These are phyloP conservation scores for Atherinosoma microstoma DNA, from an alignment of 2,797 vertebrate species.

Conservation along the genomic window DNA sequence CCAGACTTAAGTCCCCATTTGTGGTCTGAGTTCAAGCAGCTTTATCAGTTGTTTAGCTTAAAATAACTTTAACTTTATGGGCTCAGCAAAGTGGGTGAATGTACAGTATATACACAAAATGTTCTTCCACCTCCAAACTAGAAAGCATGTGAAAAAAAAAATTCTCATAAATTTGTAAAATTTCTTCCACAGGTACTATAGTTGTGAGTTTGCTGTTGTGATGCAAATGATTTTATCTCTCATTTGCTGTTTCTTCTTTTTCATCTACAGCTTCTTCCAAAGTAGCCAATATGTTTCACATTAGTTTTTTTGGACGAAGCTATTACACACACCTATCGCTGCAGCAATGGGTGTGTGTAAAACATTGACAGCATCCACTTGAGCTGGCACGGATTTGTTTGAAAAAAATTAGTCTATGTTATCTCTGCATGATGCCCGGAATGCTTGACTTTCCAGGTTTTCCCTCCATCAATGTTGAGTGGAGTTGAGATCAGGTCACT, in stretches of 20 bases:
- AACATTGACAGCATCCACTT: not conserved
- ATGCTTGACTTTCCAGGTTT: not conserved
- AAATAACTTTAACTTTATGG: constrained; percentile 1
- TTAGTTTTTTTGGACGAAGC: no score
- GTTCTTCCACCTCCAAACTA: not conserved
- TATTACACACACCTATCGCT: no score
- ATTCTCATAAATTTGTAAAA: not conserved
- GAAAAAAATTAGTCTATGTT: not conserved
- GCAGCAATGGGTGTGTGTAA: no score
- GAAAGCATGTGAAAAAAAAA: not conserved
- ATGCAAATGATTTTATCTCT: not conserved
- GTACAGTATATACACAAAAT: not conserved
- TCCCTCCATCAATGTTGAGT: not conserved
- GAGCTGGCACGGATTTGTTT: not conserved
- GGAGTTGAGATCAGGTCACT: not conserved
- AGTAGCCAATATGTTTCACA: no score
- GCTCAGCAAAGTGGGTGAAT: not conserved
- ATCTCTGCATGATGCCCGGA: no score
- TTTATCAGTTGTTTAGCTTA: not conserved
- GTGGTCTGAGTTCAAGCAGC: not conserved
- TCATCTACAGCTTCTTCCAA: no score
- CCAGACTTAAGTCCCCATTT: not conserved
- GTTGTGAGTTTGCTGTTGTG: not conserved
- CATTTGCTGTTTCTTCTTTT: no score
- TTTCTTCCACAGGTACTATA: not conserved